Evolutionary conservation across 2,888 invertebrate genomes (phyloP), one percentile per base, ranked within the genome.

Genomic region (Emmelina monodactyla): DNA sequence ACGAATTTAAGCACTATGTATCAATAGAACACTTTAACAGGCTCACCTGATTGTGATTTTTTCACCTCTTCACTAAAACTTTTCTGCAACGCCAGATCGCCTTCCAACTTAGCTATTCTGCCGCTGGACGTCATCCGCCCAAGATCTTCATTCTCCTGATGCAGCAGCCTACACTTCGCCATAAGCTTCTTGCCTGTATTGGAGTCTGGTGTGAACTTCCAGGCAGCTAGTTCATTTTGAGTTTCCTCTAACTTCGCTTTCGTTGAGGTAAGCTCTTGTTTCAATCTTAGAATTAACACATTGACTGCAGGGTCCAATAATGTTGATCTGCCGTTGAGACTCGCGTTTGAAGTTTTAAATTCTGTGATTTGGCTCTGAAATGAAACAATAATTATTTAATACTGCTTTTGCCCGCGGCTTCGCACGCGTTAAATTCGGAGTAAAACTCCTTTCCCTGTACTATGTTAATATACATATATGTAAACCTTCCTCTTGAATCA

Each of bases 201-300:
- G 43, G 96, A 97, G 72, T 98, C 98, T n/a, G 97, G 96, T 10
- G 97, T 97, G 71, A 98, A 98, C 75, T 98, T 98, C 97, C 97
- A 98, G 2, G 98, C 97, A 37, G 94, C 92, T 31, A 98, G 82
- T 82, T 98, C 98, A 72, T 94, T 96, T 71, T 97, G 97, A 12
- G 96, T 96, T 70, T 97, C 97, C 65, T 97, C 97, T 47, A 97
- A 82, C 62, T 92, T 91, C 35, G 93, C 90, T 65, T 93, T 92
- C 13, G 93, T 92, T 33, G 91, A 86, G 39, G 92, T 89, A 43
- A 97, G 79, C 69, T 98, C 97, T 63, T 91, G 89, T 53, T 93
- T 89, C 59, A 98, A 84, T 62, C 92, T 88, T 63, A 95, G 89
- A 55, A 97, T 89, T 42, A 97, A 84, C 49, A 96, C 85, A 80